Conservation (phyloP, 2,113 vertebrate species). For the Salvelinus sp. region DNA sequence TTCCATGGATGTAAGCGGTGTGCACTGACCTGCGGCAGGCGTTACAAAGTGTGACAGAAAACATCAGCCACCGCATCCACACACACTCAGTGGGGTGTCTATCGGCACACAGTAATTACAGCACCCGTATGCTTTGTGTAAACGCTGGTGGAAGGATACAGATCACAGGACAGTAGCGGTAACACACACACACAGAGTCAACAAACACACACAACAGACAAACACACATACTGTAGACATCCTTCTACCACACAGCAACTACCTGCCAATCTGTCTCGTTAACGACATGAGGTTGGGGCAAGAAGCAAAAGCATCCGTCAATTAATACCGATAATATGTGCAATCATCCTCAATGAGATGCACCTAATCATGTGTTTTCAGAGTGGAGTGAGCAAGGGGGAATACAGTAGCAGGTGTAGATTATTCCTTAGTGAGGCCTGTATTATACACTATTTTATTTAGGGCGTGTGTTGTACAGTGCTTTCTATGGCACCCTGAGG, state of each 20-base stretch:
- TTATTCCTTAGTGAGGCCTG: neutral
- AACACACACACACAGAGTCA: neutral
- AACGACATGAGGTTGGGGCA: neutral
- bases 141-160: slow-evolving; percentile 9
- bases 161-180: neutral
- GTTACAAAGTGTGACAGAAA: slow-evolving; percentile 3
- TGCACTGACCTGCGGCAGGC: slow-evolving; percentile 7
- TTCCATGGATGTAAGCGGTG: slow-evolving; percentile 14
- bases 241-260: neutral
- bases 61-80: slow-evolving; percentile 6
- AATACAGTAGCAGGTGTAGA: neutral
- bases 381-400: neutral
- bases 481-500: neutral
- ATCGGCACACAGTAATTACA: slow-evolving; percentile 28
- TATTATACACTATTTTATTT: neutral
- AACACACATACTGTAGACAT: slow-evolving; percentile 9
- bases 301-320: neutral
- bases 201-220: slow-evolving; percentile 12
- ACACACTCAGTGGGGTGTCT: slow-evolving; percentile 4
- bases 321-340: neutral
- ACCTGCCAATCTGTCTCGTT: neutral
- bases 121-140: slow-evolving; percentile 7
- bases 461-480: neutral
- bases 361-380: neutral
- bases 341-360: neutral